Conservation (phyloP, 2,797 vertebrate species). For the Hydrolagus colliei region DNA sequence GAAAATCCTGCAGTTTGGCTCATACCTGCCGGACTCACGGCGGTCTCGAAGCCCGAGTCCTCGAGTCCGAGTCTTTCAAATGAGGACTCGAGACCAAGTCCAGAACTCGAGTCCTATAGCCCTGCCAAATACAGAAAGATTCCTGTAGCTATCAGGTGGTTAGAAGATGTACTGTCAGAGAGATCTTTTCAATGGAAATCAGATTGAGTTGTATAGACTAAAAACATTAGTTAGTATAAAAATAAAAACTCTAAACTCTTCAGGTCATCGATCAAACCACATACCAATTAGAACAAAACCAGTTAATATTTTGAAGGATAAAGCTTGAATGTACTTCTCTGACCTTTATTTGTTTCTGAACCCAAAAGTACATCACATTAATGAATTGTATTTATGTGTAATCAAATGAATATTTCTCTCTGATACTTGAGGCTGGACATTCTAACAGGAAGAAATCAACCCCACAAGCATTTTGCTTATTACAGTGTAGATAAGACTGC, state of each 20-base stretch:
- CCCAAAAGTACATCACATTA: not conserved
- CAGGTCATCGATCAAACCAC: not conserved
- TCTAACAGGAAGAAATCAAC: too few relatives aligned
- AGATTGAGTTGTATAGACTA: conserved; percentile 4
- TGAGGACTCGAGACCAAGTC: too few relatives aligned
- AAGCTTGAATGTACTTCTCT: not conserved
- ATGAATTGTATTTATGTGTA: not conserved
- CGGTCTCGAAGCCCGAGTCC: too few relatives aligned
- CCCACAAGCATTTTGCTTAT: not conserved
- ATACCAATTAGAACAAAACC: not conserved
- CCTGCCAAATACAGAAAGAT: not conserved
- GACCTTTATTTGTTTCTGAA: not conserved
- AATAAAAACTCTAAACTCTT: not conserved
- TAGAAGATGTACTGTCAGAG: conserved; percentile 3
- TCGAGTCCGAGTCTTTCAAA: too few relatives aligned
- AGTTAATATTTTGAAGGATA: not conserved
- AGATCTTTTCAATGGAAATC: conserved; percentile 26
- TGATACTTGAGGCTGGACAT: not conserved
- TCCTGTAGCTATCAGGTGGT: not conserved
- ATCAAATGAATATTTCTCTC: conserved; percentile 15
- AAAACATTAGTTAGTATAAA: not conserved
- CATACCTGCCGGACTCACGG: too few relatives aligned
- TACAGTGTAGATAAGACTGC: not conserved
- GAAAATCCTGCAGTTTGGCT: too few relatives aligned
- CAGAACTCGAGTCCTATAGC: too few relatives aligned